Evolutionary conservation across 2,113 vertebrate genomes (phyloP).

Genomic region (Sialia sialis): DNA sequence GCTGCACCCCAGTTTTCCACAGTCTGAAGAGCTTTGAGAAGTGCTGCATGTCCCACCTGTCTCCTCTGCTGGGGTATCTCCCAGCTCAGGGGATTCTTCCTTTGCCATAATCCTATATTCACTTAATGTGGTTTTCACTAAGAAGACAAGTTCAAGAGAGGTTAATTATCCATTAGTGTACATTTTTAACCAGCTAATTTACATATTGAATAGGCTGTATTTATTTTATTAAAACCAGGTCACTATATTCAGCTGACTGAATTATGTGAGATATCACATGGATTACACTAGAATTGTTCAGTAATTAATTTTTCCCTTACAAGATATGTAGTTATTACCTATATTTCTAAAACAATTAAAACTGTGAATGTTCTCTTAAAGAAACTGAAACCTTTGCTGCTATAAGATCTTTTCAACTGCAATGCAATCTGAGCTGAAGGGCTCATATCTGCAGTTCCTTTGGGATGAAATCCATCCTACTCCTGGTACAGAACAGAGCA

Average conservation of each 20-base stretch:
- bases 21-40: neutral
- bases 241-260: conserved; percentile 15
- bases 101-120: conserved; percentile 13
- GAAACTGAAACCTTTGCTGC: neutral
- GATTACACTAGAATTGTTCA: conserved; percentile 2
- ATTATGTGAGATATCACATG: conserved; percentile 30
- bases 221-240: conserved; percentile 55
- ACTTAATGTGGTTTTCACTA: conserved; percentile 35
- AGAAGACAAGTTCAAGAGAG: conserved; percentile 58
- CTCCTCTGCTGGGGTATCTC: neutral
- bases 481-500: neutral
- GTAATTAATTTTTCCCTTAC: conserved; percentile 10
- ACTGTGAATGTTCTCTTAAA: neutral
- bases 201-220: conserved; percentile 43
- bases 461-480: neutral
- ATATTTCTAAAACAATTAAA: conserved; percentile 45
- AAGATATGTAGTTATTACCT: neutral
- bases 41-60: neutral
- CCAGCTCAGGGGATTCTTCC: neutral
- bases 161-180: conserved; percentile 59
- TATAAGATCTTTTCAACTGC: neutral
- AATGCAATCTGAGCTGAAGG: neutral
- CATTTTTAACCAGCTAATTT: conserved; percentile 57
- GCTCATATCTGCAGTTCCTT: neutral
- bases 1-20: neutral